phyloP scores from a whole-genome alignment of 2,888 invertebrate species.

The Cerastis rubricosa region DNA sequence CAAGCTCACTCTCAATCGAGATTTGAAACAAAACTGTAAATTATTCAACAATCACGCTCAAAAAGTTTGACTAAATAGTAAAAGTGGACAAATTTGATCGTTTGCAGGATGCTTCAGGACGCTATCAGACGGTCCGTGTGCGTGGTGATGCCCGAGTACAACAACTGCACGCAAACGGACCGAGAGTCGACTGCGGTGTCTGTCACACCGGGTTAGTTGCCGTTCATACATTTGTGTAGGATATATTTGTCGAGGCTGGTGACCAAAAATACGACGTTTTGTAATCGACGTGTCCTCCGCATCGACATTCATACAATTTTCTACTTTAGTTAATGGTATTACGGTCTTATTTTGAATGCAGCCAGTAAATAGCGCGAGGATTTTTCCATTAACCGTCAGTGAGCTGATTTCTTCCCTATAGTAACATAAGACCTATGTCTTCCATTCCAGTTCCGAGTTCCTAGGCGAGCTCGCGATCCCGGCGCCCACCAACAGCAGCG shows the following conservation, averaged over 20 bases:
- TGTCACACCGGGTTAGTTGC: no score
- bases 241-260: no score
- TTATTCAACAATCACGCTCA: no score
- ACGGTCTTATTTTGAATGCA: neutral
- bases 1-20: neutral
- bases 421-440: neutral
- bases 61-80: neutral
- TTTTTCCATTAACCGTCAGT: neutral
- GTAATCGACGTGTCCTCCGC: no score
- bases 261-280: no score
- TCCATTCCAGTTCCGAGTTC: slow-evolving; percentile 49
- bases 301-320: no score
- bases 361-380: neutral
- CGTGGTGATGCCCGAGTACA: neutral
- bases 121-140: neutral
- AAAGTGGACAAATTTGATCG: slow-evolving; percentile 10
- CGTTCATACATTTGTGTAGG: no score
- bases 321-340: neutral
- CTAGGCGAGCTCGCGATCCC: slow-evolving; percentile 60
- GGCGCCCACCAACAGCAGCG: slow-evolving; percentile 4
- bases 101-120: neutral
- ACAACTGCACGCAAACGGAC: neutral
- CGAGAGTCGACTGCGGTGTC: no score
- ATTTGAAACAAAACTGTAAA: neutral
- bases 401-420: neutral